Base-by-base conservation (phyloP, 2,113 vertebrate genomes). In the Nerophis lumbriciformis region DNA sequence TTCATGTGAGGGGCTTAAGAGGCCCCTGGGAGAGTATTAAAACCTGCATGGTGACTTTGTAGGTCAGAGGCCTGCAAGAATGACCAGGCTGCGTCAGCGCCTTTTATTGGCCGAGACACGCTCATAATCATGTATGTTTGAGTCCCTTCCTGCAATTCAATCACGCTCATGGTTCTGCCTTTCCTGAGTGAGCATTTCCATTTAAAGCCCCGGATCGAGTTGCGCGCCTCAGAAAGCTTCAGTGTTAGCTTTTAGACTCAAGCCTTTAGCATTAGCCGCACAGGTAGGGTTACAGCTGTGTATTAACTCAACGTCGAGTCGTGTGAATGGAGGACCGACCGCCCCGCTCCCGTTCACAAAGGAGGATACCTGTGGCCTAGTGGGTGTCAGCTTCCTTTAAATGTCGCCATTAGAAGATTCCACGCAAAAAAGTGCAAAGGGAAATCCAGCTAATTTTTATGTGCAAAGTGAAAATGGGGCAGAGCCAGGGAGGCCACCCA, bases 1-100 rank as follows among this genome's bases (percentile, higher is more conserved):
- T 77, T 63, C 73, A 76, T 72, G 73, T 75, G 72, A 81, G 59
- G 68, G 72, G 71, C 66, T 82, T 88, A 86, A 80, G 83, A 68
- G 81, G 83, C 69, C 79, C 78, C 73, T n/a, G 58, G 72, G 75
- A 57, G 78, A 63, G 50, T 72, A 11, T 71, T 73, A 53, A 66
- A 68, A 72, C 62, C 75, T 66, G 28, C 28, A 28, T 28, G 76
- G 66, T 75, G 76, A 79, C 66, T 79, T 63, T 77, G 67, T 72
- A 61, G 78, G 78, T 84, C 77, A 76, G 39, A 53, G 45, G 59
- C 11, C 61, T 57, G 16, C 8, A 71, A 28, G 55, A 67, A 53
- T 0, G 37, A 73, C 44, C 49, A 7, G 37, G 21, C 39, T 19
- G 48, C 55, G 14, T 6, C 39, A 42, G 7, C 28, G 28, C 28